Base-by-base conservation (phyloP, 2,113 vertebrate genomes). In the Thamnaconus septentrionalis region DNA sequence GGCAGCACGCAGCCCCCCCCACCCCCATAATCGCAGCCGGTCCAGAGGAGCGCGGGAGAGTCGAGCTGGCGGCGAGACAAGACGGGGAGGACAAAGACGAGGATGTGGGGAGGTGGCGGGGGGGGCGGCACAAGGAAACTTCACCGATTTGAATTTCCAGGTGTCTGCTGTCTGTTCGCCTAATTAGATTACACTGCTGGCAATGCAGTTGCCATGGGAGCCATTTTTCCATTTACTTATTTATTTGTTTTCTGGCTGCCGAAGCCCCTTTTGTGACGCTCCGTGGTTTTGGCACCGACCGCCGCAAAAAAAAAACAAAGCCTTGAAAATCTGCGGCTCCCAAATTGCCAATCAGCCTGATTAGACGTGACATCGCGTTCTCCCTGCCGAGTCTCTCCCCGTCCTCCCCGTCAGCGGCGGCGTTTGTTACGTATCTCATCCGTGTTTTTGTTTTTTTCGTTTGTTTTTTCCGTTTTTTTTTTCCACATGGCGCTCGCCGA, bases 301-400 rank as follows among this genome's bases (percentile, higher is more conserved):
- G 47, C 56, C 41, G 48, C 56, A 82, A 31, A 31, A 31, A 31
- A 31, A 31, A 31, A 81, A 84, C 76, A 86, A 86, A 78, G 77
- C 79, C 58, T 65, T 9, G 43, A 46, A 81, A 85, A 87, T 84
- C 71, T 76, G 82, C 64, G 73, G 81, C 80, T 73, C 76, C 69
- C 81, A 83, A 89, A 84, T 82, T 85, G 79, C 79, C 85, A 86
- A 68, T 87, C 84, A 82, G 71, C 63, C 73, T 85, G 85, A 87
- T 86, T 82, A 71, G 66, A 85, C 58, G 60, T 66, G 77, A 82
- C 84, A 78, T 80, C 80, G 79, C 85, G 69, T 82, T 86, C 82
- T 75, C 74, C 77, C 81, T 71, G 67, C 67, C 70, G 80, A 86
- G 60, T 55, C 18, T 73, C 54, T 62, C 55, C 48, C 73, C 66